Base-by-base conservation (phyloP, 2,797 vertebrate genomes). In the Acanthurus tractus region DNA sequence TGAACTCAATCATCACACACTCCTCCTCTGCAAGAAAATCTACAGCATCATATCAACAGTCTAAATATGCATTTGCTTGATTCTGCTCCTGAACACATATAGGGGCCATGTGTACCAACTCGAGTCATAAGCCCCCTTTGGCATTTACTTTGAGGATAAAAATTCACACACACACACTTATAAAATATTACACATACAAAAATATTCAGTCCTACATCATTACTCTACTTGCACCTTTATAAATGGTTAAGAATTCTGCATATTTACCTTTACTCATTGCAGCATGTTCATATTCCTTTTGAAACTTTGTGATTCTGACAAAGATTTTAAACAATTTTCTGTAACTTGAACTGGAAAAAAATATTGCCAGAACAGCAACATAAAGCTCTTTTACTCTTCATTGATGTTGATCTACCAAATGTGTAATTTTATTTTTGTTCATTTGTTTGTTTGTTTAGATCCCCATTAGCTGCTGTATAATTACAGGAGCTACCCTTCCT, bases 61-160 rank as follows among this genome's bases (percentile, higher is more conserved):
- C 29, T 0, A 64, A n/a, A 55, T n/a, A 3, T 48, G 15, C 22
- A 13, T 58, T 76, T 46, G 56, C 57, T 61, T 7, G 46, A 50
- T 66, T 69, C 13, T 64, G 29, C 38, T 78, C 56, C 68, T 55
- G 58, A 44, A 40, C 38, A 56, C 40, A 63, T 20, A 22, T 10
- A 3, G 29, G 12, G 11, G 3, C 53, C 5, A 34, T 15, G 29
- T 22, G 20, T 13, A 22, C 17, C 34, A 18, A 20, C n/a, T 13
- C 10, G 34, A 48, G n/a, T 8, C 46, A 10, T 15, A 54, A 22
- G 36, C 11, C 36, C 18, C n/a, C 29, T 52, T 61, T 63, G 55
- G 58, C 42, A 25, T 61, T 6, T 1, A 6, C 15, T 46, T 46
- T 15, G 8, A 36, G 18, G 11, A 55, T 18, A 48, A 44, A 64